Evolutionary conservation across 1,140 invertebrate genomes (phyloP), one percentile per base, ranked within the genome.

Genomic region (Frieseomelitta varia): DNA sequence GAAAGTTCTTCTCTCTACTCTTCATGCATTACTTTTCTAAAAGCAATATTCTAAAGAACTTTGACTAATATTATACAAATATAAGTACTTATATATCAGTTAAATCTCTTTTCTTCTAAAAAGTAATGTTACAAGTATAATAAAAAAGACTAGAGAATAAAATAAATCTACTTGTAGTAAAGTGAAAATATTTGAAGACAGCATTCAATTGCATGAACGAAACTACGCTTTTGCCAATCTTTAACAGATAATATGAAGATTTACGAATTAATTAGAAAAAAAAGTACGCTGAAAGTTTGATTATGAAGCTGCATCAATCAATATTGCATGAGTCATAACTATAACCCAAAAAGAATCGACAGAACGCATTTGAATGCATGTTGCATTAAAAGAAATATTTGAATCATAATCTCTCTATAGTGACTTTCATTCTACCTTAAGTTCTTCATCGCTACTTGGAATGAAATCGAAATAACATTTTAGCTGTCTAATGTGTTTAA

Each of bases 281-380:
- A 39, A 47, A 47, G 2, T 15, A 30, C 21, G 14, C 2, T 72
- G 51, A 55, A 63, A 53, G 0, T 51, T 30, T 14, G 17, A 39
- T 4, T 65, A 47, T 30, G n/a, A 11, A 15, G 24, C 61, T 68
- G 55, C 55, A 78, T 83, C 53, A 53, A 83, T 83, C 81, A 83
- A 83, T 83, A 83, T 83, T 83, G 81, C 81, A 83, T 78, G 65
- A 34, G 47, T 56, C 17, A 51, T 12, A 24, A 53, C 19, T 12
- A 24, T 19, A 53, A 51, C n/a, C 6, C 51, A n/a, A 75, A 24
- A 63, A 78, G n/a, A 30, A 65, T 15, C 17, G 12, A 34, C 19
- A 56, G 4, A 77, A 51, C 56, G 30, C 24, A 67, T 82, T 53
- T n/a, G n/a, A 27, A 8, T 78, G 81, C 81, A 78, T 61, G 81